phyloP scores from a whole-genome alignment of 2,888 invertebrate species.

The Andrena chrysosceles region DNA sequence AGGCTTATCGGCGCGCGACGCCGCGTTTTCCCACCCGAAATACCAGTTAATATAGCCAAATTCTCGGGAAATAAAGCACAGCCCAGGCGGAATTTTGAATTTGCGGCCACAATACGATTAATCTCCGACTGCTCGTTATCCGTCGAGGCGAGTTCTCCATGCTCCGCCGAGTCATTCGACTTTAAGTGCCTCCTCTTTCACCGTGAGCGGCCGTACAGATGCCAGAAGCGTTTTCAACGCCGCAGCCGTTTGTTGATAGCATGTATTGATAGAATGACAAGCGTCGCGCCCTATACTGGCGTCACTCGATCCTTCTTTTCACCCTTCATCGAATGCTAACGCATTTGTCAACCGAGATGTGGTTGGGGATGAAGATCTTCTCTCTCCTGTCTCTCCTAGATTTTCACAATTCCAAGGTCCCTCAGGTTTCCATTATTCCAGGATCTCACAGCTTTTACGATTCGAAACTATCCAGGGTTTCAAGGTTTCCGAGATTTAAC shows the following conservation, averaged over 20 bases:
- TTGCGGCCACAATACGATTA: slow-evolving; percentile 74
- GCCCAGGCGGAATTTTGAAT: slow-evolving; percentile 74
- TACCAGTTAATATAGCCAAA: slow-evolving; percentile 52
- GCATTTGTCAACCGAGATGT: neutral
- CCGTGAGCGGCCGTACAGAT: slow-evolving; percentile 41
- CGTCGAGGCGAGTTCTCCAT: slow-evolving; percentile 75
- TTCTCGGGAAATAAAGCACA: slow-evolving; percentile 60
- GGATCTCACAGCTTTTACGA: too few species aligned
- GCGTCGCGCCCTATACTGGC: slow-evolving; percentile 14
- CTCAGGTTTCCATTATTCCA: too few species aligned
- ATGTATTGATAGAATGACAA: slow-evolving; percentile 49
- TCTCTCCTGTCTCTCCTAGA: too few species aligned
- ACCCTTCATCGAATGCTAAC: slow-evolving; percentile 12
- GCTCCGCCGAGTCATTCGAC: slow-evolving; percentile 67
- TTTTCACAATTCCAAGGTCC: too few species aligned
- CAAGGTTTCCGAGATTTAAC: too few species aligned
- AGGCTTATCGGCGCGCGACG: slow-evolving; percentile 9
- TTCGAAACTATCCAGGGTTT: too few species aligned
- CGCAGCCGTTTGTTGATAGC: slow-evolving; percentile 38
- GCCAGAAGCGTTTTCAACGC: slow-evolving; percentile 53
- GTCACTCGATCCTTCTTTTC: neutral
- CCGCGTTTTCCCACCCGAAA: slow-evolving; percentile 41
- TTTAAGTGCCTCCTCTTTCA: slow-evolving; percentile 66
- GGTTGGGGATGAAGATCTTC: neutral
- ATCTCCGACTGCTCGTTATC: slow-evolving; percentile 76